phyloP scores from a whole-genome alignment of 2,888 invertebrate species.

The Uropetala carovei region DNA sequence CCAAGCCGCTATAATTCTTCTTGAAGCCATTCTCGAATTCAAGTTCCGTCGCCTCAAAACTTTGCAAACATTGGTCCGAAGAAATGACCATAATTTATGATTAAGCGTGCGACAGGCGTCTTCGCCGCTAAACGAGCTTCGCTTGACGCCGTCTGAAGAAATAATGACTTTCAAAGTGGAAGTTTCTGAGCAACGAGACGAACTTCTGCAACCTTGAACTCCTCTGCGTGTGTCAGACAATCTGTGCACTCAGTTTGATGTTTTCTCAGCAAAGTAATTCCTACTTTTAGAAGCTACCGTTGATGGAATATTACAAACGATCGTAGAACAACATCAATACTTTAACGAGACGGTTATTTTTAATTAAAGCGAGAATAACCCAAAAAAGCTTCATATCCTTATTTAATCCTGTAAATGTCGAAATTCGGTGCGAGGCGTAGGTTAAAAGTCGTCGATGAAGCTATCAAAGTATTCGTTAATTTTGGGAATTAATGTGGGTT shows the following conservation, averaged over 20 bases:
- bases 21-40: neutral
- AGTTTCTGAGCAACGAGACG: slow-evolving; percentile 11
- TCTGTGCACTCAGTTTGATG: neutral
- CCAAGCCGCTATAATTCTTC: no score
- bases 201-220: slow-evolving; percentile 16
- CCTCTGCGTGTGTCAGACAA: neutral
- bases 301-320: neutral
- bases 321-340: no score
- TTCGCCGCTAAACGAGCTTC: neutral
- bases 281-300: neutral
- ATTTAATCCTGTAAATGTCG: no score
- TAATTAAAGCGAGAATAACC: no score
- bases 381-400: no score
- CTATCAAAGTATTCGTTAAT: no score
- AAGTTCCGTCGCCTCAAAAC: neutral
- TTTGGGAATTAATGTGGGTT: no score
- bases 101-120: slow-evolving; percentile 11
- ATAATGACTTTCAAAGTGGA: slow-evolving; percentile 25
- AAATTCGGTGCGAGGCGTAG: no score
- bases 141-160: slow-evolving; percentile 15
- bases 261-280: neutral
- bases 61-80: neutral
- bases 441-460: no score
- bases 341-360: no score
- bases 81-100: slow-evolving; percentile 28